Evolutionary conservation across 1,140 invertebrate species (phyloP), one percentile per base, ranked within the genome.

Genomic region (Lepidurus arcticus): DNA sequence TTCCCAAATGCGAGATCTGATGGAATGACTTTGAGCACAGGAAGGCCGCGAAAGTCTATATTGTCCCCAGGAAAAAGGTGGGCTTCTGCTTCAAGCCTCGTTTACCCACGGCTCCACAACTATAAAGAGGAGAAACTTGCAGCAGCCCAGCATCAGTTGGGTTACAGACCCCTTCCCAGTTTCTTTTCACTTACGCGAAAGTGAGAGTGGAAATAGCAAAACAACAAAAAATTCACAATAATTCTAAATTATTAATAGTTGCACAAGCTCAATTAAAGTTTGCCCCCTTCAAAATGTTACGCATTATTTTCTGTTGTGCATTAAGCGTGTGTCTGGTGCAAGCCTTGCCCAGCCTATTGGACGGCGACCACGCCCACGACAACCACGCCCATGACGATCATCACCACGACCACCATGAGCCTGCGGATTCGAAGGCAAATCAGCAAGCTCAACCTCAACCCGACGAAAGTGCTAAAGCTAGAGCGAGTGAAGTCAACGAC

Each of bases 401-500:
- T 16, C 26, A n/a, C 78, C 43, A 78, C 53, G 42, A 73, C 43
- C 34, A 73, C 73, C 34, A 74, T 43, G 73, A 1, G 34, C 47
- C 53, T 34, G 73, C 9, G 8, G 44, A n/a, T 11, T 44, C 65
- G 9, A 44, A 73, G 1, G 78, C 65, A 1, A 45, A 73, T 42
- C 42, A 73, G 44, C 42, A 73, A 26, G 78, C 78, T 34, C n/a
- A 26, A 45, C 43, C 34, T n/a, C 74, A 74, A 44, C 44, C 42
- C 73, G 73, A 42, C 34, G 73, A 43, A 43, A 74, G 44, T 24
- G 42, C 78, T 11, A 65, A 65, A 26, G 65, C 45, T 42, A 42
- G 73, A 75, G 78, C 65, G 8, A 78, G 78, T 44, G 78, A 78
- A 44, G 65, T 80, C 76, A 80, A 80, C 42, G 79, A 80, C 26